Base-by-base conservation (phyloP, 2,797 vertebrate species). In the Iguana delicatissima region DNA sequence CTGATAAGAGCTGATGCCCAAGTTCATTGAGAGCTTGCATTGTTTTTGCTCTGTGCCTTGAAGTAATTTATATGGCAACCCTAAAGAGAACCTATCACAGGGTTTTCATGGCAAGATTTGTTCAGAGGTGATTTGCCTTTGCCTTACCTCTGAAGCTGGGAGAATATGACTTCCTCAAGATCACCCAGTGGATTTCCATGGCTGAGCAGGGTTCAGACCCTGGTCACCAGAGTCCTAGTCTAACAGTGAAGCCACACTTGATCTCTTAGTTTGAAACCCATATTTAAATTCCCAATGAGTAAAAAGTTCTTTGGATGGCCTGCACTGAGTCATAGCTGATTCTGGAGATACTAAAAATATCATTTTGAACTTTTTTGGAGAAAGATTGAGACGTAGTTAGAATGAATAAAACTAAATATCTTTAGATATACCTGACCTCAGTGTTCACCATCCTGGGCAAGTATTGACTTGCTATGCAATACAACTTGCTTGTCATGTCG, bases 381-480 rank as follows among this genome's bases (percentile, higher is more conserved):
- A 86, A 76, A 90, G 69, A 79, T 50, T 13, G n/a, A 84, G 35
- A 85, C 57, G 13, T 10, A 42, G 18, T 12, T n/a, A 38, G 50
- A 29, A 18, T 67, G 35, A 77, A 22, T 81, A 84, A 86, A 14
- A 35, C 26, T 52, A 86, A 87, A 18, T 57, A 94, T 88, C 87
- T 92, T 94, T 92, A 79, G 42, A 79, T 32, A 42, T 59, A 20
- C 92, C 32, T 86, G 62, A 86, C 92, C 1, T 88, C 94, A 91
- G 87, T 93, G 86, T 91, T 93, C 89, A 79, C 80, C 80, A 59
- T 84, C n/a, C 57, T 80, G 92, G 91, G 26, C 81, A 94, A 93
- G 85, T 90, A 92, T 84, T 89, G 89, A 57, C 74, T 95, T 88
- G 92, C 92, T 91, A 91, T 29, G 90, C 90, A 93, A 67, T 87